Evolutionary conservation across 2,113 vertebrate genomes (phyloP).

Genomic region (Smithornis capensis): DNA sequence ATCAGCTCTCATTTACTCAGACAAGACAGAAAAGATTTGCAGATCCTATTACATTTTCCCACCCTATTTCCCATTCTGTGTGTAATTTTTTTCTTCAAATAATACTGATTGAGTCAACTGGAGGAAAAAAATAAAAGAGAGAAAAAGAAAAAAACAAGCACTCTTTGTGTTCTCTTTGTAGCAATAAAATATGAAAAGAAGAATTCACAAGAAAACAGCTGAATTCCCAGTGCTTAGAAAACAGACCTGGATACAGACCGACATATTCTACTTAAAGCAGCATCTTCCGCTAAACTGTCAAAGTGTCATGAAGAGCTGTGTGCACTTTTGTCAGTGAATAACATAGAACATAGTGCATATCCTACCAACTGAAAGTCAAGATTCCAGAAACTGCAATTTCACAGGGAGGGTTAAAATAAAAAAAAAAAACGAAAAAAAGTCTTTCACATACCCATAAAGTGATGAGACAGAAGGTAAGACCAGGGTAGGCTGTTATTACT

Average conservation of each 20-base stretch:
- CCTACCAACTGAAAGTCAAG: neutral
- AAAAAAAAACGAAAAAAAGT: too few species aligned
- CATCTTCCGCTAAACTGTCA: neutral
- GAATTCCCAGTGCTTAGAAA: conserved; percentile 34
- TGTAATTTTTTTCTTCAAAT: conserved; percentile 55
- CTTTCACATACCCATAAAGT: neutral
- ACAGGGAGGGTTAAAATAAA: neutral
- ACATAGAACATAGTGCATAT: neutral
- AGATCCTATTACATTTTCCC: conserved; percentile 69
- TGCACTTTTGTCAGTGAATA: neutral
- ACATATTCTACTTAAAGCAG: neutral
- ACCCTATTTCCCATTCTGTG: conserved; percentile 52
- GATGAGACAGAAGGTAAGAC: neutral
- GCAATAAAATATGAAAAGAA: conserved; percentile 50
- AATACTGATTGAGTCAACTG: conserved; percentile 63
- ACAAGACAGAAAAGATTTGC: conserved; percentile 65
- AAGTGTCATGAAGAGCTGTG: conserved; percentile 7
- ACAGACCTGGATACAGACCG: neutral
- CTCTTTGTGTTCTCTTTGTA: conserved; percentile 19
- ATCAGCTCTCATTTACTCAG: conserved; percentile 73
- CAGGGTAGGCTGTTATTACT: neutral
- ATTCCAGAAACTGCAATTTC: neutral
- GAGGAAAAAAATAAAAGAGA: neutral
- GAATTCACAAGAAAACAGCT: conserved; percentile 42
- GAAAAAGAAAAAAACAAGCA: conserved; percentile 24